Evolutionary conservation across 2,888 invertebrate species (phyloP).

Genomic region (Melanostoma mellinum): DNA sequence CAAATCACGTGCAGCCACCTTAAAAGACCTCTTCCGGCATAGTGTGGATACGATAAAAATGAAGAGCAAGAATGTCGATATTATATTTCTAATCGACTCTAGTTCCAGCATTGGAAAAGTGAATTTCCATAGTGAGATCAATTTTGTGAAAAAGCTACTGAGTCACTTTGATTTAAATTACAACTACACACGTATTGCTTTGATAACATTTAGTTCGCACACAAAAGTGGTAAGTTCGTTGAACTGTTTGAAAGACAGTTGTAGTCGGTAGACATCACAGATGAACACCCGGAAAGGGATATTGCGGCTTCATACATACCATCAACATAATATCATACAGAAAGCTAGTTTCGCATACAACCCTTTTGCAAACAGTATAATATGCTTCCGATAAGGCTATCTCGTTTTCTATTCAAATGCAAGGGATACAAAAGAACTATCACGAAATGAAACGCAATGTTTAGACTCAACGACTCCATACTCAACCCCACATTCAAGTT

Average conservation of each 20-base stretch:
- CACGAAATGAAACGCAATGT: not conserved
- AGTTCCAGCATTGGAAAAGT: constrained; percentile 87
- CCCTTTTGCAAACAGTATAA: too few species aligned
- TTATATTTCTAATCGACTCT: constrained; percentile 87
- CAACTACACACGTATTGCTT: constrained; percentile 85
- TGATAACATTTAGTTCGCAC: constrained; percentile 86
- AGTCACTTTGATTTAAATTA: constrained; percentile 86
- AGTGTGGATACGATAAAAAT: constrained; percentile 83
- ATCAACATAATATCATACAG: too few species aligned
- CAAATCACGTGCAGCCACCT: constrained; percentile 44
- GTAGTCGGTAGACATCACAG: too few species aligned
- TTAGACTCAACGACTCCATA: not conserved
- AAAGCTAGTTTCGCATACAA: too few species aligned
- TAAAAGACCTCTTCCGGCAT: constrained; percentile 81
- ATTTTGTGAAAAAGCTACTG: constrained; percentile 86
- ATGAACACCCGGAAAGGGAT: too few species aligned
- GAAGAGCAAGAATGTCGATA: constrained; percentile 82
- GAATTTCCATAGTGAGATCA: constrained; percentile 87
- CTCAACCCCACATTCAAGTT: not conserved
- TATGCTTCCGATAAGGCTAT: too few species aligned
- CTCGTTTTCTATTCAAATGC: not conserved
- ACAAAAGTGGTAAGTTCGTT: constrained; percentile 83
- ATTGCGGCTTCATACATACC: too few species aligned
- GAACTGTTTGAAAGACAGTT: not conserved
- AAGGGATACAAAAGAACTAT: constrained; percentile 5